phyloP scores from a whole-genome alignment of 1,140 invertebrate species.

The Leptonema lineaticorne region DNA sequence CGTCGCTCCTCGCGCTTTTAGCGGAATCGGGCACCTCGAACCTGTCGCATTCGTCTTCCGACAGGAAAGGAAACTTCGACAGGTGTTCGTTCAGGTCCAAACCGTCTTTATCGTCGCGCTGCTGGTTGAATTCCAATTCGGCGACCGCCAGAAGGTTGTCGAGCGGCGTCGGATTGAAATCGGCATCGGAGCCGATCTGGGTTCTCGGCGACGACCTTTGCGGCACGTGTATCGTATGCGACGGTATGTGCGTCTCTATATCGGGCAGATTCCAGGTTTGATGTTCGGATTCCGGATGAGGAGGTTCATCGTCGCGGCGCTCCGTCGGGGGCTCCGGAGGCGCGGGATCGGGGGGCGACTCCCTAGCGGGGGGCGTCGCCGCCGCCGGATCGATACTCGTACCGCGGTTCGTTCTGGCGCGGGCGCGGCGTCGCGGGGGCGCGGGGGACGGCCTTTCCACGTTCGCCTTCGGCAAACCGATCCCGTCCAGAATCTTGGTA shows the following conservation, averaged over 20 bases:
- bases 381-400: conserved; percentile 33
- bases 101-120: conserved; percentile 42
- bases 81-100: background rate
- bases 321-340: background rate
- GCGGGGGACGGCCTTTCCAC: conserved; percentile 41
- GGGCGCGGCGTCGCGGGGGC: conserved; percentile 40
- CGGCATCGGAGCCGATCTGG: conserved; percentile 35
- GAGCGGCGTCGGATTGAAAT: conserved; percentile 51
- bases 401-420: conserved; percentile 29
- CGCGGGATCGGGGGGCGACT: conserved; percentile 1
- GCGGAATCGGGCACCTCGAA: conserved; percentile 51
- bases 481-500: conserved; percentile 65
- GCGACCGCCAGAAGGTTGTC: conserved; percentile 61
- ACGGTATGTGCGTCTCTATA: conserved; percentile 60
- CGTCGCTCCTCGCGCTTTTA: conserved; percentile 38
- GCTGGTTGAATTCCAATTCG: conserved; percentile 58
- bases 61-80: conserved; percentile 46
- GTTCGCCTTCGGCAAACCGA: conserved; percentile 53
- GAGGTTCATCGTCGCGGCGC: background rate
- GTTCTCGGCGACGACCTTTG: conserved; percentile 49
- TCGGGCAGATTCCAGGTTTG: conserved; percentile 57
- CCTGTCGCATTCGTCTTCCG: conserved; percentile 49
- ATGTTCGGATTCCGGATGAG: no score
- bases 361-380: conserved; percentile 8
- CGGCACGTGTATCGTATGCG: conserved; percentile 58